Evolutionary conservation across 1,140 invertebrate genomes (phyloP).

Genomic region (Drosophila lowei): DNA sequence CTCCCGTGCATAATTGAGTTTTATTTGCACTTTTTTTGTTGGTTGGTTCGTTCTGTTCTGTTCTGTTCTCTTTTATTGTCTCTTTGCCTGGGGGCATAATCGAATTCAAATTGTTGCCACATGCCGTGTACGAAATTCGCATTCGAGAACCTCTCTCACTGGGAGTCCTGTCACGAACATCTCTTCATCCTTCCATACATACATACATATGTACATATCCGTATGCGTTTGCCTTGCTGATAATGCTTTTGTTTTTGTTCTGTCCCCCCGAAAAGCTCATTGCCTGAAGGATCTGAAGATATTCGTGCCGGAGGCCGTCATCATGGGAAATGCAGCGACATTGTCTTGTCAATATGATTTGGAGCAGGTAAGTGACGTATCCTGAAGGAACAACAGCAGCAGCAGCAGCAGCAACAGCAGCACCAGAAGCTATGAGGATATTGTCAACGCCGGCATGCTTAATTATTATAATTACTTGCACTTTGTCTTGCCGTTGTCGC

Average conservation of each 20-base stretch:
- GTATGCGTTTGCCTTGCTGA: constrained; percentile 7
- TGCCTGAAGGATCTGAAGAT: constrained; percentile 89
- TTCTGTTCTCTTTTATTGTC: constrained; percentile 5
- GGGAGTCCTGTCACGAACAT: constrained; percentile 1
- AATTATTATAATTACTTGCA: constrained; percentile 80
- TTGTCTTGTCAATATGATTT: constrained; percentile 92
- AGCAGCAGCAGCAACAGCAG: constrained; percentile 1
- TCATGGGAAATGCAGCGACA: constrained; percentile 88
- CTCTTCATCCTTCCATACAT: constrained; percentile 39
- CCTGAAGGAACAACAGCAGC: constrained; percentile 20
- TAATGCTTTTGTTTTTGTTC: background rate
- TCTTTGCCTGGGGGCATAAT: constrained; percentile 40
- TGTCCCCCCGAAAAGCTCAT: constrained; percentile 49
- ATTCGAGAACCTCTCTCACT: constrained; percentile 10
- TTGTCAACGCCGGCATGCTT: constrained; percentile 65
- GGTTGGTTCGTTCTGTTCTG: constrained; percentile 6
- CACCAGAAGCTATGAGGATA: constrained; percentile 22
- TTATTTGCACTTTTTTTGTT: constrained; percentile 18
- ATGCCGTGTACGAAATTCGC: constrained; percentile 24
- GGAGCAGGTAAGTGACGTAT: constrained; percentile 85
- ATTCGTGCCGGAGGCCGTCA: constrained; percentile 89
- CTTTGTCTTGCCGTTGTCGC: constrained; percentile 62
- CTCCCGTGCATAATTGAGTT: constrained; percentile 66
- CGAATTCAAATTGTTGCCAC: constrained; percentile 55
- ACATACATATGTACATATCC: constrained; percentile 29